Evolutionary conservation across 1,140 invertebrate genomes (phyloP).

Genomic region (Zaprionus davidi): DNA sequence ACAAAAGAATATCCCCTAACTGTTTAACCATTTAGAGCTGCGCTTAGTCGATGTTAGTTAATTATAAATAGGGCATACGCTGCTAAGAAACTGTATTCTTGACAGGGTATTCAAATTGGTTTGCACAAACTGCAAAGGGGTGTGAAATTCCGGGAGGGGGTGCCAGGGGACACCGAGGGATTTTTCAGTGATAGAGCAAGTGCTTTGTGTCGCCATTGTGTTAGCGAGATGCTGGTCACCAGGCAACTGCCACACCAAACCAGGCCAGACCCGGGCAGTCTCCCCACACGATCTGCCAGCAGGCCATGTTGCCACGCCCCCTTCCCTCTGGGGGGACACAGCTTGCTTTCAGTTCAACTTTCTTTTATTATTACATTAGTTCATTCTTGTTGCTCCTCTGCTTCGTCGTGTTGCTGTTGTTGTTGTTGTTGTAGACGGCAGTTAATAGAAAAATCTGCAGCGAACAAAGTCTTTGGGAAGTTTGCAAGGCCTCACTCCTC

Average conservation of each 20-base stretch:
- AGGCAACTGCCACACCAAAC: conserved; percentile 19
- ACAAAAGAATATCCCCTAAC: no score
- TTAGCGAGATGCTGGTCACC: conserved; percentile 43
- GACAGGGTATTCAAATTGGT: conserved; percentile 40
- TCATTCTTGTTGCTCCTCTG: conserved; percentile 26
- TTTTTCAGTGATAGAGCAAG: conserved; percentile 28
- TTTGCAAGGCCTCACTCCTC: conserved; percentile 20
- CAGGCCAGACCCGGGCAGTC: no score
- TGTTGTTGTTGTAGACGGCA: conserved; percentile 40
- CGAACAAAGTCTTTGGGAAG: conserved; percentile 63
- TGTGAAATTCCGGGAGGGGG: not conserved
- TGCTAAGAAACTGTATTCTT: not conserved
- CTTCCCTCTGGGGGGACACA: not conserved
- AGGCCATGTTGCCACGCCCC: not conserved
- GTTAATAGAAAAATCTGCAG: conserved; percentile 78
- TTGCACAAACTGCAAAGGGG: conserved; percentile 26
- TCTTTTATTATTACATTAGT: conserved; percentile 71
- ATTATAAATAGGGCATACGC: not conserved
- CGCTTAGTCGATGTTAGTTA: not conserved
- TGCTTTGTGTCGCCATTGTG: conserved; percentile 53
- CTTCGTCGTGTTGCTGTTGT: conserved; percentile 37
- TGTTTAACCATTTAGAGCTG: not conserved
- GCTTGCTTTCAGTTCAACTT: conserved; percentile 39
- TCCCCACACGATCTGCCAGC: not conserved
- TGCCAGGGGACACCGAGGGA: not conserved